Conservation (phyloP, 2,113 vertebrate genomes). For the Rhipidura dahli region DNA sequence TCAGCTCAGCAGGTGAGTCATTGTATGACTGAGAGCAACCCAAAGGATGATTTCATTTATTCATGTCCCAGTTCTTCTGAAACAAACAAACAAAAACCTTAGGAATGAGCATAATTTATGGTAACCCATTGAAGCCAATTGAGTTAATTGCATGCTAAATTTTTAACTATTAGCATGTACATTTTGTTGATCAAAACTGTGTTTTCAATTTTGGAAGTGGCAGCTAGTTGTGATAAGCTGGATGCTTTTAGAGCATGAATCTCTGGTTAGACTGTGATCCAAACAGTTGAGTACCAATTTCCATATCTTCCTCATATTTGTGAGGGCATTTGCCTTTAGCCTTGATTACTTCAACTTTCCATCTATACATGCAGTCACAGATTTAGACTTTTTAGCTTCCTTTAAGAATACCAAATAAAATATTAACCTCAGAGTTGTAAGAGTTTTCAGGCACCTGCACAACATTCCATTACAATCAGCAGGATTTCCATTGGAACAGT, state of each 20-base stretch:
- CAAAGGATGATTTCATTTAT: conserved; percentile 17
- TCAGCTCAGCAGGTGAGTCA: conserved; percentile 39
- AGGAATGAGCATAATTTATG: neutral
- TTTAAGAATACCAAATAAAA: neutral
- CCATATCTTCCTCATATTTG: neutral
- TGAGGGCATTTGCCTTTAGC: neutral
- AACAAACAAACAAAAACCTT: neutral
- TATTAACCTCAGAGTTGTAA: neutral
- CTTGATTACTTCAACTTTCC: neutral
- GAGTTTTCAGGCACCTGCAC: neutral
- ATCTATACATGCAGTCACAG: neutral
- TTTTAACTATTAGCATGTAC: neutral
- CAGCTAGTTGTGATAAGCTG: neutral
- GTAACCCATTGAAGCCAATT: neutral
- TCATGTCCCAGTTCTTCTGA: neutral
- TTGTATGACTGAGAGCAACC: neutral
- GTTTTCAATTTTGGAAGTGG: neutral
- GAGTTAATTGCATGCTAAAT: neutral
- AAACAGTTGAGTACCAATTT: neutral
- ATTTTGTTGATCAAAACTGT: neutral
- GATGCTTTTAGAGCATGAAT: neutral
- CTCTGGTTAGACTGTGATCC: neutral
- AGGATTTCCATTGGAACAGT: neutral
- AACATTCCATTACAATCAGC: neutral
- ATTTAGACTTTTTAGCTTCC: neutral